Evolutionary conservation across 2,113 vertebrate species (phyloP).

Genomic region (Dinomys branickii): DNA sequence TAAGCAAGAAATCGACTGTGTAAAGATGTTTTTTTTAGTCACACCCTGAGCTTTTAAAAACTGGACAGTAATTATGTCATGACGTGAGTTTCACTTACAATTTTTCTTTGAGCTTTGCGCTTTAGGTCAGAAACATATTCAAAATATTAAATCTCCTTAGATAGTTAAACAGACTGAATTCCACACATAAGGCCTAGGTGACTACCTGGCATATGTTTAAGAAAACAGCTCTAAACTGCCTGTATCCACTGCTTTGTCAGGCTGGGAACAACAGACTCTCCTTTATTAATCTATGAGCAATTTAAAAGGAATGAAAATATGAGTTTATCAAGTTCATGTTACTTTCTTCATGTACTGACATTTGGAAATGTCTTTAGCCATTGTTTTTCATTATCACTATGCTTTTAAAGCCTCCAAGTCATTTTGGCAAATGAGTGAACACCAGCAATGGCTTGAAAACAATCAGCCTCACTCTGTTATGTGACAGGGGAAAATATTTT

Average conservation of each 20-base stretch:
- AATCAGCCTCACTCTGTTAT: not conserved
- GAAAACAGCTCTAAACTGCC: not conserved
- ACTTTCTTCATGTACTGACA: conserved; percentile 40
- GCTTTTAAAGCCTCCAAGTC: conserved; percentile 29
- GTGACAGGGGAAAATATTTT: conserved; percentile 55
- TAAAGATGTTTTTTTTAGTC: not conserved
- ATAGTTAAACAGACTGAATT: not conserved
- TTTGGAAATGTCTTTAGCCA: conserved; percentile 63
- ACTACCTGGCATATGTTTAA: not conserved
- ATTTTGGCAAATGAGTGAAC: conserved; percentile 51
- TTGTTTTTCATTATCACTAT: conserved; percentile 22
- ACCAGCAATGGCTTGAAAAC: not conserved
- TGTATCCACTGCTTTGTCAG: not conserved
- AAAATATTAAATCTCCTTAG: not conserved
- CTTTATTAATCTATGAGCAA: conserved; percentile 19
- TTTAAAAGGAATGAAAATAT: conserved; percentile 6
- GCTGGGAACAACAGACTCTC: not conserved
- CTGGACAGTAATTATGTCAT: not conserved
- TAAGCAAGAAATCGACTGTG: not conserved
- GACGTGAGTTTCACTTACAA: conserved; percentile 12
- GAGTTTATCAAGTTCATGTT: conserved; percentile 51
- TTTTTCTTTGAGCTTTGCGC: conserved; percentile 35
- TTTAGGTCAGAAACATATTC: not conserved
- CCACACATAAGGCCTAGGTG: not conserved
- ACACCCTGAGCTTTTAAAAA: not conserved